Evolutionary conservation across 2,797 vertebrate genomes (phyloP).

Genomic region (Neomorphus geoffroyi): DNA sequence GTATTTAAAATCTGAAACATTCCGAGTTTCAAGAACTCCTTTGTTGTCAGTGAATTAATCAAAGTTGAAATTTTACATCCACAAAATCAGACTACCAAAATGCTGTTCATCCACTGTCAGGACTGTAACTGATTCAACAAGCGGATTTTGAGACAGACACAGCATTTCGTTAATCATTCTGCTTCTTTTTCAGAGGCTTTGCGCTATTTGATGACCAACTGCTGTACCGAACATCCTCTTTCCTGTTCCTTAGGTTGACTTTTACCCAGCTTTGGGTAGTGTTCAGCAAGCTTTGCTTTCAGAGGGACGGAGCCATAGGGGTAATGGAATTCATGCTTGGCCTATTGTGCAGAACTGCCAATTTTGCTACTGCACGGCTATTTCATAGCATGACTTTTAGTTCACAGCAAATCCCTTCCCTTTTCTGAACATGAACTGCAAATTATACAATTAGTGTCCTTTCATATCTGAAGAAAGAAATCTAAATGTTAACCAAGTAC

Average conservation of each 20-base stretch:
- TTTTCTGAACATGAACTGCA: not conserved
- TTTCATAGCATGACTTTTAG: not conserved
- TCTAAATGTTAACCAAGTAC: conserved; percentile 34
- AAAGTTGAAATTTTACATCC: not conserved
- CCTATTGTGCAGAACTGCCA: conserved; percentile 17
- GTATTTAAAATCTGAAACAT: not conserved
- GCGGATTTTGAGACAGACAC: not conserved
- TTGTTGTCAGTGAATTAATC: not conserved
- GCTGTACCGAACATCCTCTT: not conserved
- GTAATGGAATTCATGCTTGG: not conserved
- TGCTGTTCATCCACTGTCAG: not conserved
- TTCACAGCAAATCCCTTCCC: conserved; percentile 15
- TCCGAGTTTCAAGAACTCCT: not conserved
- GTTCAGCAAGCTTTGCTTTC: not conserved
- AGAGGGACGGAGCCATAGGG: not conserved
- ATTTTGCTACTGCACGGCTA: not conserved
- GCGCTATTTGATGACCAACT: not conserved
- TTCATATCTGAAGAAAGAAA: conserved; percentile 24
- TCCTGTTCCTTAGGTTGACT: not conserved
- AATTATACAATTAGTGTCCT: conserved; percentile 42
- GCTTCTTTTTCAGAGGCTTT: not conserved
- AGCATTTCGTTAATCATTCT: not conserved
- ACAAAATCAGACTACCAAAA: not conserved
- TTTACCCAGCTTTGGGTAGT: not conserved
- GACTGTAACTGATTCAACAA: not conserved